These are phyloP conservation scores for Medauroidea extradentata DNA, from an alignment of 1,140 invertebrate species.

Conservation along the genomic window DNA sequence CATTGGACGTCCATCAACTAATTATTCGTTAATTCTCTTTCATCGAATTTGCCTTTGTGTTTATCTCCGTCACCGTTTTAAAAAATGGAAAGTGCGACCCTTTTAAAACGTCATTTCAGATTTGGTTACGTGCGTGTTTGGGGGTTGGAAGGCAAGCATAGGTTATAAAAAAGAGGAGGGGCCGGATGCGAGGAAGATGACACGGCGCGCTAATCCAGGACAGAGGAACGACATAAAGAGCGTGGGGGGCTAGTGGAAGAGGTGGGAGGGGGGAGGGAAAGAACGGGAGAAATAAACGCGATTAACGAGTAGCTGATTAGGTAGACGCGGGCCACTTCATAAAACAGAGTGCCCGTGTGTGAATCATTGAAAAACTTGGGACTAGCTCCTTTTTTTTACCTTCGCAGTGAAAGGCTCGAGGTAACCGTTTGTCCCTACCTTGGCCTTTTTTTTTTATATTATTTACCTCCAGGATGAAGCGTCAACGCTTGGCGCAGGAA, in stretches of 20 bases:
- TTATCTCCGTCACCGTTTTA: background rate
- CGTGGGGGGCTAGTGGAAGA: background rate
- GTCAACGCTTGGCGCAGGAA: too few species aligned
- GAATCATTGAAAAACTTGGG: too few species aligned
- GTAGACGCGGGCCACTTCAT: too few species aligned
- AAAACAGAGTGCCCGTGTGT: too few species aligned
- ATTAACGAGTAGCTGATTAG: too few species aligned
- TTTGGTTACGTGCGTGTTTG: conserved; percentile 1
- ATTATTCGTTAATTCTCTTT: conserved; percentile 16
- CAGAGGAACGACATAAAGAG: background rate
- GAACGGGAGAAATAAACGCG: too few species aligned
- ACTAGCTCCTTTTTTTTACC: too few species aligned
- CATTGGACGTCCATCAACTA: conserved; percentile 17
- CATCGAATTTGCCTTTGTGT: conserved; percentile 14
- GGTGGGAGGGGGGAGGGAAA: background rate
- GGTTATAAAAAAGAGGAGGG: background rate
- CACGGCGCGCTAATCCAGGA: background rate
- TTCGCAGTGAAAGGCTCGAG: too few species aligned
- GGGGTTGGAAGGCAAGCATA: too few species aligned
- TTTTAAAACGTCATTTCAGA: conserved; percentile 16
- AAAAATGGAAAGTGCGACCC: conserved; percentile 4
- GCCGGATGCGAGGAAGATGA: background rate
- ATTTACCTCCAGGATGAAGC: too few species aligned
- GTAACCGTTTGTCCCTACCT: too few species aligned
- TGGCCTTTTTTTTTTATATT: too few species aligned